These are phyloP conservation scores for Callosobruchus maculatus DNA, from an alignment of 2,888 invertebrate genomes.

Conservation along the genomic window DNA sequence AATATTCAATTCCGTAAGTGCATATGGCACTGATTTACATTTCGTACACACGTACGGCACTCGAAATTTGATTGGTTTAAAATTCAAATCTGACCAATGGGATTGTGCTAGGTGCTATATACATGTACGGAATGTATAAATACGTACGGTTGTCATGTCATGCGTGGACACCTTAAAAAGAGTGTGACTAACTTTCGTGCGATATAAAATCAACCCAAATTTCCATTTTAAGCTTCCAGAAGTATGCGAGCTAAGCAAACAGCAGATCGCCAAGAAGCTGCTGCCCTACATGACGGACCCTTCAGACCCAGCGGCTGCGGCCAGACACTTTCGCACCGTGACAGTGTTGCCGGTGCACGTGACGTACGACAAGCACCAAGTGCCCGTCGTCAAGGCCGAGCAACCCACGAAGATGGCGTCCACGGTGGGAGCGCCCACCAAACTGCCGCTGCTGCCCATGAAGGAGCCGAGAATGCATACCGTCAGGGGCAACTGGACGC, in stretches of 20 bases:
- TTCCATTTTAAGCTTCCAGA: background rate
- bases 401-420: background rate
- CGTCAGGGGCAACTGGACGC: constrained; percentile 19
- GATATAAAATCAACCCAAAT: too few species aligned
- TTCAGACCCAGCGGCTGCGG: constrained; percentile 5
- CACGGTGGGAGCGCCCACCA: constrained; percentile 1
- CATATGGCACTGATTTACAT: too few species aligned
- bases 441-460: constrained; percentile 16
- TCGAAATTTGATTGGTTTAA: too few species aligned
- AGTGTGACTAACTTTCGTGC: too few species aligned
- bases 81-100: too few species aligned
- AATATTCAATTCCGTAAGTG: too few species aligned
- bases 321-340: constrained; percentile 14
- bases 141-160: too few species aligned
- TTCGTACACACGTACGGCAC: too few species aligned
- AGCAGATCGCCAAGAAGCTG: constrained; percentile 12
- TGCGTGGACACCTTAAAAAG: too few species aligned
- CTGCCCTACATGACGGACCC: constrained; percentile 20
- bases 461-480: constrained; percentile 19
- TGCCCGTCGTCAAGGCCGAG: background rate
- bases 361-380: constrained; percentile 26
- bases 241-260: background rate
- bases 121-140: too few species aligned
- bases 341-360: constrained; percentile 36
- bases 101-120: too few species aligned